Evolutionary conservation across 2,113 vertebrate genomes (phyloP), one percentile per base, ranked within the genome.

Genomic region (Aplodontia rufa): DNA sequence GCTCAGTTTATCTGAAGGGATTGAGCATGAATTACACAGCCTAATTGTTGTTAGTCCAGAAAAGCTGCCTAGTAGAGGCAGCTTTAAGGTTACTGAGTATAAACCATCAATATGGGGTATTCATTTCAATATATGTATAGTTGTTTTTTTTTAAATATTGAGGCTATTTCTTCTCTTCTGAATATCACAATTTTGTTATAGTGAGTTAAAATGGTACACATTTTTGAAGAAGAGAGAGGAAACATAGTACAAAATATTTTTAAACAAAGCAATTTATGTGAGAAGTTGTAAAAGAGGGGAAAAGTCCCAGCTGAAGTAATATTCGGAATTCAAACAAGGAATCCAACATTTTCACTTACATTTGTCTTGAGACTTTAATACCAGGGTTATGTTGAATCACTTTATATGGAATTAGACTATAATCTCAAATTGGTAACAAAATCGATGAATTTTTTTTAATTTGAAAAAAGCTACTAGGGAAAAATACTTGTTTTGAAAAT

Each of bases 31-130:
- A 97, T 98, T 97, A 98, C 98, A 98, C 97, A 97, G 97, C 32
- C n/a, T 98, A 98, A 98, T 98, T 98, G 98, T 98, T 98, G 98
- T 98, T 94, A 83, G 82, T 97, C 94, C 94, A 16, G n/a, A n/a
- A 68, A 96, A 97, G 96, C 95, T 97, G 96, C 98, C 95, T 95
- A 97, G 93, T 97, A 95, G 90, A 96, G 96, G 97, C 78, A 87
- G 95, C 96, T 98, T 95, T 95, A 93, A 96, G 96, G 96, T 97
- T 97, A 47, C 47, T 83, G 95, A 97, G 80, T 88, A 81, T 49
- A 87, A 97, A 96, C 85, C 94, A 26, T 91, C 94, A 94, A 91
- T 98, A 97, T 75, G 49, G 53, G 83, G 37, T 79, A 79, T 95
- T 97, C 81, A 45, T 90, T 68, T 83, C 96, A 53, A 96, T 89